These are phyloP conservation scores for Lutraria lutraria DNA, from an alignment of 2,888 invertebrate species.

Conservation along the genomic window DNA sequence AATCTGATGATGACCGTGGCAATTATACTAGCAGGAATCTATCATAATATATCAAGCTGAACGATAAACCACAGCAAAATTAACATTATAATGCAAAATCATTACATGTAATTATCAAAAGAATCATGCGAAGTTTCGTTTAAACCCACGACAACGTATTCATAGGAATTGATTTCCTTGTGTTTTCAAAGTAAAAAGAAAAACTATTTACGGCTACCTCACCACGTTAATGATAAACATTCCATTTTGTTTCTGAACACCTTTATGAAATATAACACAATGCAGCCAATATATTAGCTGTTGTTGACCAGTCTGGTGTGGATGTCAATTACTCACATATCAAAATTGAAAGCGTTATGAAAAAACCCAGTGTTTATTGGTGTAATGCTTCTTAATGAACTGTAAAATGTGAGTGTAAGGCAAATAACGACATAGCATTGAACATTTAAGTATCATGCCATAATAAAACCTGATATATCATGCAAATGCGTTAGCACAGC, in stretches of 20 bases:
- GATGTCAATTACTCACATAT: background rate
- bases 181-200: background rate
- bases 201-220: background rate
- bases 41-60: background rate
- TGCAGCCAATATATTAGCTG: too few species aligned
- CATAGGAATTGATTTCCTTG: background rate
- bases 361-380: background rate
- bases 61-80: background rate
- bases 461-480: too few species aligned
- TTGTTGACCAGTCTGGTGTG: background rate
- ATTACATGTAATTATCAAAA: background rate
- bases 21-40: background rate
- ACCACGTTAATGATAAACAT: background rate
- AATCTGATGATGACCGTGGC: background rate
- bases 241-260: background rate
- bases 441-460: too few species aligned
- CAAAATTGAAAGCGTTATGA: background rate
- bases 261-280: background rate
- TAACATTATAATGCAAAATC: background rate
- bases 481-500: too few species aligned
- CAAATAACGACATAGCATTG: too few species aligned
- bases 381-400: background rate
- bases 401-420: background rate
- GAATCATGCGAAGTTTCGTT: background rate
- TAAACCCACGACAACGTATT: background rate